Percentiles rank a stretch among this genome's conserved stretches.
These are phyloP conservation scores for Rhagonycha lutea DNA, from an alignment of 2,888 invertebrate species.

Conservation along the genomic window DNA sequence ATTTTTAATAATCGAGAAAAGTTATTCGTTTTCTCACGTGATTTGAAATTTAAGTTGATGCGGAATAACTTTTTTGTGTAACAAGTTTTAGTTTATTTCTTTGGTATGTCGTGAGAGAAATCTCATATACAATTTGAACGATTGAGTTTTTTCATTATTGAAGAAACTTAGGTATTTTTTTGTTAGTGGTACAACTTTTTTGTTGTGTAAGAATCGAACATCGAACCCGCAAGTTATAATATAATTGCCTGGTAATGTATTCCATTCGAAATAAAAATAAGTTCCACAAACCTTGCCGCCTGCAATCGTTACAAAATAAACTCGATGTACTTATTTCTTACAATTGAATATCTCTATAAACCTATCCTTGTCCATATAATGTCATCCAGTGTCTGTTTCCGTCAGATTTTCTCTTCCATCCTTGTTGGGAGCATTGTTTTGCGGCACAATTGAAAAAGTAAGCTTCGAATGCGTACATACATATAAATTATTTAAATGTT, in stretches of 20 bases:
- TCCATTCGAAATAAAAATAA: conserved; percentile 47
- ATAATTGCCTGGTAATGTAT: conserved; percentile 47
- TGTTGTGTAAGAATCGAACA: conserved; percentile 32
- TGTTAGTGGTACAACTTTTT: conserved; percentile 23
- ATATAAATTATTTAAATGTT: conserved; percentile 58
- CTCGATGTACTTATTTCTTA: conserved; percentile 47
- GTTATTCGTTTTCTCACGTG: background rate
- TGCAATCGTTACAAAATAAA: conserved; percentile 47
- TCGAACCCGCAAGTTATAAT: conserved; percentile 35
- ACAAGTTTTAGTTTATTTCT: background rate
- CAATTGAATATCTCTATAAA: conserved; percentile 43
- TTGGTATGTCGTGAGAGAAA: conserved; percentile 7
- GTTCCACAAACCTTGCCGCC: conserved; percentile 41
- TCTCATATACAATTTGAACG: conserved; percentile 8
- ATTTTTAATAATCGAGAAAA: background rate
- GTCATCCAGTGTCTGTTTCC: conserved; percentile 36
- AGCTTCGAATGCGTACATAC: conserved; percentile 53
- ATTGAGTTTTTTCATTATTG: conserved; percentile 5
- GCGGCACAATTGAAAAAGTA: conserved; percentile 53
- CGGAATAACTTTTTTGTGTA: background rate
- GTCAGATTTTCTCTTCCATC: conserved; percentile 45
- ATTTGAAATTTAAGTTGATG: background rate
- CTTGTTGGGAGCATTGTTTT: conserved; percentile 48
- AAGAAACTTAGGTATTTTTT: conserved; percentile 23
- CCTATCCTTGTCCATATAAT: conserved; percentile 32